Evolutionary conservation across 2,113 vertebrate genomes (phyloP), one percentile per base, ranked within the genome.

Genomic region (Bucco capensis): DNA sequence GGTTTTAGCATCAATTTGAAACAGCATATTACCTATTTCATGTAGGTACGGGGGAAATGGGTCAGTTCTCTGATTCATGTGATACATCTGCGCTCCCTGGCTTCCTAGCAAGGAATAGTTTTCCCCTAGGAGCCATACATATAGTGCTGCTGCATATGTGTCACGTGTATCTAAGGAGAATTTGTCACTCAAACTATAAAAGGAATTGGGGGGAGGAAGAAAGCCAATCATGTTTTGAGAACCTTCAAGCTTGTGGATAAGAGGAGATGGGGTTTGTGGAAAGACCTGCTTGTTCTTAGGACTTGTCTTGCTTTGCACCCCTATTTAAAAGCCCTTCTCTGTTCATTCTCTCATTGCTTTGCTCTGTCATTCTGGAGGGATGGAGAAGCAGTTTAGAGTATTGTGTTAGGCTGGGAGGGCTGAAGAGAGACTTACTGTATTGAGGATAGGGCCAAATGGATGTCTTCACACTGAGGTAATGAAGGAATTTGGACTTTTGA

Each of bases 261-360:
- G 37, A 89, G 15, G 13, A 77, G 27, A 11, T 69, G 47, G 28
- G 60, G 25, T 74, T 84, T 92, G 65, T 78, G 69, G 46, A 50
- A 83, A 61, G 37, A 79, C 12, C 13, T 85, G 14, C 89, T 37
- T 90, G 61, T 89, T 93, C 51, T 81, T 64, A 91, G 42, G 66
- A 81, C 27, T 81, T 88, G 84, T 93, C 82, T 93, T 89, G 85
- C 79, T 89, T 83, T 88, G 85, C 61, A 62, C 47, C 24, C 47
- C 17, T 73, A 66, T 84, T 93, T 72, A 77, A 80, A 84, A 88
- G 61, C 49, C 54, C 56, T 78, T 89, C 44, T 93, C 70, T 94
- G 89, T 91, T 93, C 85, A 79, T 64, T 81, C 70, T 91, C 40
- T 91, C 78, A 37, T 91, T 93, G 88, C 90, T 96, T 96, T 91